Evolutionary conservation across 2,797 vertebrate species (phyloP).

Genomic region (Fistularia commersonii): DNA sequence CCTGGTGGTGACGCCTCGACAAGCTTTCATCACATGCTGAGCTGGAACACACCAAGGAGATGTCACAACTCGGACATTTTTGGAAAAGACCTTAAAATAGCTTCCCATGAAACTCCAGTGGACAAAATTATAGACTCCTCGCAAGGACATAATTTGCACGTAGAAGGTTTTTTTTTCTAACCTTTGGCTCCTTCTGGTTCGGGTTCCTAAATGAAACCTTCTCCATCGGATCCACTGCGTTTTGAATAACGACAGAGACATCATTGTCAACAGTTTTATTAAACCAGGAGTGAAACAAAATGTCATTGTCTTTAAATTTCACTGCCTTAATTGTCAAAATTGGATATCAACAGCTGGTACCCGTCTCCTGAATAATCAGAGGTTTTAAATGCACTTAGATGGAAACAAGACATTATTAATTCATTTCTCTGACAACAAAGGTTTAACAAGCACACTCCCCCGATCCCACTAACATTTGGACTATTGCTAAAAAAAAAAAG

Average conservation of each 20-base stretch:
- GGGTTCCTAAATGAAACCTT: neutral
- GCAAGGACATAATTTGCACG: slow-evolving; percentile 25
- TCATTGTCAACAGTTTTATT: slow-evolving; percentile 49
- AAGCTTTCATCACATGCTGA: too few species aligned
- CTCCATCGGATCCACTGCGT: neutral
- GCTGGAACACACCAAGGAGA: slow-evolving; percentile 2
- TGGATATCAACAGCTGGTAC: too few species aligned
- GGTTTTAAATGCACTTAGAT: too few species aligned
- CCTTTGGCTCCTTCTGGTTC: slow-evolving; percentile 3
- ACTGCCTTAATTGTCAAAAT: too few species aligned
- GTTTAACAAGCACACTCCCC: too few species aligned
- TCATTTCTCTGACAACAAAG: too few species aligned
- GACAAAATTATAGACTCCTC: slow-evolving; percentile 44
- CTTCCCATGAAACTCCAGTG: slow-evolving; percentile 18
- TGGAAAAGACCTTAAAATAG: slow-evolving; percentile 37
- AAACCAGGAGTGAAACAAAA: slow-evolving; percentile 31
- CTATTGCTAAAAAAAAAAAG: too few species aligned
- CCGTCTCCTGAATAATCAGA: too few species aligned
- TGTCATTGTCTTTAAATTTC: neutral
- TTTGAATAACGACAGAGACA: slow-evolving; percentile 30
- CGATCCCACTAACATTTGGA: too few species aligned
- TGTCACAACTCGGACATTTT: slow-evolving; percentile 24
- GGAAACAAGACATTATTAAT: too few species aligned
- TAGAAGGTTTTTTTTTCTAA: slow-evolving; percentile 31
- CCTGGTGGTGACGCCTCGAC: too few species aligned